These are phyloP conservation scores for Perdix hodgsoniae DNA, from an alignment of 2,797 vertebrate species.

Conservation along the genomic window DNA sequence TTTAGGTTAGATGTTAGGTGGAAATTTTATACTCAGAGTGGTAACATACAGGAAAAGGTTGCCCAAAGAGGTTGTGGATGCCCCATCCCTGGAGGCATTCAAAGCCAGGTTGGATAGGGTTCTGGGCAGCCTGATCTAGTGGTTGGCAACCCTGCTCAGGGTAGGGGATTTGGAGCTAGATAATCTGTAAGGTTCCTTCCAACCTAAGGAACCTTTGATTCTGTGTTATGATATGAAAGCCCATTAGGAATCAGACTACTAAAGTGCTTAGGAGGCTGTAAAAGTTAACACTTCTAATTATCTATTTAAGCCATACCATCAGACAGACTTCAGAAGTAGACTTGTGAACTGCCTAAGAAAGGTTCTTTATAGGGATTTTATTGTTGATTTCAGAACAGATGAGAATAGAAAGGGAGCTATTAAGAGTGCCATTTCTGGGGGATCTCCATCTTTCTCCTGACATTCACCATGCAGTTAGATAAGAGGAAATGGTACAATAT, in stretches of 20 bases:
- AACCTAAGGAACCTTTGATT: too few species aligned
- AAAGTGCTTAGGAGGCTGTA: neutral
- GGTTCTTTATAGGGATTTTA: neutral
- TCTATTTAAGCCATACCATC: slow-evolving; percentile 21
- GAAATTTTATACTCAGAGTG: too few species aligned
- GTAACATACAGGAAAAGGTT: too few species aligned
- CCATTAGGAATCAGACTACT: slow-evolving; percentile 6
- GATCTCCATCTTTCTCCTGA: neutral
- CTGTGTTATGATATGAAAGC: neutral
- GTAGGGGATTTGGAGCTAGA: too few species aligned
- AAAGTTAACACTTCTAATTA: slow-evolving; percentile 43
- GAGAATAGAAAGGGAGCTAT: slow-evolving; percentile 15
- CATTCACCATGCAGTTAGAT: neutral
- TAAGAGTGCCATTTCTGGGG: neutral
- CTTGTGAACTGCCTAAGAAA: neutral
- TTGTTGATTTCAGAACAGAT: neutral
- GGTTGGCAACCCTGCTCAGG: too few species aligned
- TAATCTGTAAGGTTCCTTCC: too few species aligned
- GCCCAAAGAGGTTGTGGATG: too few species aligned
- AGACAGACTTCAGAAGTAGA: neutral
- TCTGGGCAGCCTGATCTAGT: too few species aligned
- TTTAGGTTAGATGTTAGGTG: too few species aligned
- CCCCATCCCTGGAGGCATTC: too few species aligned
- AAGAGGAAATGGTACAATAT: neutral
- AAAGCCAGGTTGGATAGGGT: too few species aligned